Evolutionary conservation across 1,140 invertebrate species (phyloP), one percentile per base, ranked within the genome.

Genomic region (Chironomus striatipennis): DNA sequence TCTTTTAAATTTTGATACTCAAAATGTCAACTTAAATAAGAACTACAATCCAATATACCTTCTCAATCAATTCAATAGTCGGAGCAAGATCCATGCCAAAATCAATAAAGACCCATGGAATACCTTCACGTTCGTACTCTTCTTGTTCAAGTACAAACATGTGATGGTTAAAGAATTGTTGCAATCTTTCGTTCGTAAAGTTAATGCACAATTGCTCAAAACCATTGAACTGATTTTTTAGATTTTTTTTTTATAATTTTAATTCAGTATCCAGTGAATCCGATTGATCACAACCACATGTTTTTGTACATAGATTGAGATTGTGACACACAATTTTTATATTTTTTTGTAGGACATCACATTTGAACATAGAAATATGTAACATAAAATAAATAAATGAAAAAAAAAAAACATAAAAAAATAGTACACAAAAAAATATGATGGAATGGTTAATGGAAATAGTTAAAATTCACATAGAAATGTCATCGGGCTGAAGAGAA

Each of bases 131-230:
- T 85, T 96, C 93, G 86, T 97, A 97, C 81, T 97, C 93, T 84
- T 97, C 94, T 89, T 97, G 95, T 85, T 97, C 95, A 80, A 97
- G 87, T 77, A 97, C 91, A 86, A 98, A 97, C 95, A 97, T 97
- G 87, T 95, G 93, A 85, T 97, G 94, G 85, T 97, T 97, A 91
- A 96, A 97, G 87, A 94, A 97, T 83, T 97, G 95, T 85, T 97
- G 95, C 75, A 97, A 88, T 85, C 95, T 94, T 86, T 98, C 95
- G 83, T 97, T 97, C 78, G 94, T 95, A 87, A 95, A 97, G 87
- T 98, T 98, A 88, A 98, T 96, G 87, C 95, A 97, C 79, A 97
- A 88, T 84, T 98, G 95, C 86, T 98, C 94, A 87, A 97, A 97
- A 80, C 93, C 90, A 86, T 97, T 97, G 86, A 87, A 91, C 93